Evolutionary conservation across 1,140 invertebrate genomes (phyloP), one percentile per base, ranked within the genome.

Genomic region (Ganaspis sp.): DNA sequence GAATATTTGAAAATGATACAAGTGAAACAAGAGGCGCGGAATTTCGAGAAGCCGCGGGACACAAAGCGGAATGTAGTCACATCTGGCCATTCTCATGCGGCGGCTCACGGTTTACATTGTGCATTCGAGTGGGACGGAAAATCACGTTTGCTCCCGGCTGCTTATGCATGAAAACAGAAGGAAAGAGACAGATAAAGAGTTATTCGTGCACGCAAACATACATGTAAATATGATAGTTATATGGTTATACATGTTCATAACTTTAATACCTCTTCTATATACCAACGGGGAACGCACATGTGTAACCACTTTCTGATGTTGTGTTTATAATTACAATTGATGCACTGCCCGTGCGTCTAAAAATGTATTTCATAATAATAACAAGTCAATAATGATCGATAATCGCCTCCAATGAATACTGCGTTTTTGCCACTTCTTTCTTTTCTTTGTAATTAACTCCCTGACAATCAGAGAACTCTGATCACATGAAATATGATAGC

Each of bases 71-170:
- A 83, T 85, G 85, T 87, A 87, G 85, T 87, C 85, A 85, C 88
- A 89, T 89, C 85, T 90, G 89, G 86, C 76, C 75, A 85, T 83
- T 89, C 89, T 86, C 88, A 89, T 87, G 88, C 85, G 79, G 83
- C 80, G 79, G 76, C 81, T 37, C 64, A 64, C 64, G 81, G 85
- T 90, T 89, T 88, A 88, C 81, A 87, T 86, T 88, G 82, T 72
- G 79, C 87, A 81, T 78, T 69, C 73, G 83, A 80, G 81, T 79
- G 81, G 81, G 82, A 89, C 77, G 81, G 84, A 87, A 88, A 88
- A 87, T 88, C 84, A 87, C 84, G 82, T 84, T 86, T 84, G 85
- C 79, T 80, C 53, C 54, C n/a, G 77, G 74, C 70, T 74, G 73
- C 69, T 72, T 19, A 40, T 21, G 42, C 15, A 53, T 37, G 69